These are phyloP conservation scores for Neodontobutis hainanensis DNA, from an alignment of 2,113 vertebrate species.

Conservation along the genomic window DNA sequence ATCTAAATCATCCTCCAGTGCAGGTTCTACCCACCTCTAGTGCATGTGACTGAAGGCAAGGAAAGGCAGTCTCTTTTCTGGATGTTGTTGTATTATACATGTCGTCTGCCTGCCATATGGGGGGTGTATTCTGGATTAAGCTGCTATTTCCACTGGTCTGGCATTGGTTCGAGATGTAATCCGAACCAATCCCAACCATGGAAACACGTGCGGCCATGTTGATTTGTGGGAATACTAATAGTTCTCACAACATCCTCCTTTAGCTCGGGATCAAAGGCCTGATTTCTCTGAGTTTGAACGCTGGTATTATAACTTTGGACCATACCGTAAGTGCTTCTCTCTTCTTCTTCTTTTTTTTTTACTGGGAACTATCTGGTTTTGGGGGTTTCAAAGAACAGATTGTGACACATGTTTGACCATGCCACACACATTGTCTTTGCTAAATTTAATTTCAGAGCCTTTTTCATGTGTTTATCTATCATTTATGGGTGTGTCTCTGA, in stretches of 20 bases:
- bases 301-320: conserved; percentile 81
- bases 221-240: conserved; percentile 59
- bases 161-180: conserved; percentile 44
- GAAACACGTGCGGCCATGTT: conserved; percentile 56
- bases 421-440: conserved; percentile 6
- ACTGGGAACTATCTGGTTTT: conserved; percentile 35
- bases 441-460: not conserved
- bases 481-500: conserved; percentile 4
- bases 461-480: conserved; percentile 2
- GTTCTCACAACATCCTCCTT: conserved; percentile 73
- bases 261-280: conserved; percentile 79
- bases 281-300: conserved; percentile 79
- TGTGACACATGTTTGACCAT: not conserved
- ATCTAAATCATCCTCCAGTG: not conserved
- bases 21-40: not conserved
- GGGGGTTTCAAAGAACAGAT: not conserved
- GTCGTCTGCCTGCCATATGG: conserved; percentile 58
- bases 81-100: conserved; percentile 45
- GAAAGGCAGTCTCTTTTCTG: conserved; percentile 23
- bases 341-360: conserved; percentile 47
- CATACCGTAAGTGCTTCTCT: conserved; percentile 78
- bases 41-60: too few relatives aligned
- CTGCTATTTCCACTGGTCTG: conserved; percentile 60
- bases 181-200: conserved; percentile 59
- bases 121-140: conserved; percentile 35